Evolutionary conservation across 2,888 invertebrate species (phyloP).

Genomic region (Hirtodrosophila duncani): DNA sequence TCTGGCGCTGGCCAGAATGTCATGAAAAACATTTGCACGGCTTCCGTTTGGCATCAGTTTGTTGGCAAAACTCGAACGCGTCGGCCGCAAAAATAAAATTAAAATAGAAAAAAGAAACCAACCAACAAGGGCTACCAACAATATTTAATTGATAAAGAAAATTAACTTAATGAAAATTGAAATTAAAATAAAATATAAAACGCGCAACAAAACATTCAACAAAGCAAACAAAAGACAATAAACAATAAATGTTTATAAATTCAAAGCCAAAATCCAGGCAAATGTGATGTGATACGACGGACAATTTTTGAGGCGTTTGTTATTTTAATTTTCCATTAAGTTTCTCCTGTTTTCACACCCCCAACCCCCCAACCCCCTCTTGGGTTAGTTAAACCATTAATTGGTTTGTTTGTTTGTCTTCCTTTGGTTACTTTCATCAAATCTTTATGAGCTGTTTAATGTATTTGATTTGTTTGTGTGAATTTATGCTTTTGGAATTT

Average conservation of each 20-base stretch:
- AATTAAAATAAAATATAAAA: slow-evolving; percentile 7
- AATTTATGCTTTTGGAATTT: slow-evolving; percentile 41
- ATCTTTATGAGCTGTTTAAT: slow-evolving; percentile 51
- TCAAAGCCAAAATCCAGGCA: slow-evolving; percentile 12
- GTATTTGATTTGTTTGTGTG: slow-evolving; percentile 19
- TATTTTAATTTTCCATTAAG: slow-evolving; percentile 52
- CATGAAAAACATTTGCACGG: slow-evolving; percentile 66
- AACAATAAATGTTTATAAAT: slow-evolving; percentile 31
- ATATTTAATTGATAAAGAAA: background rate
- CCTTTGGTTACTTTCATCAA: slow-evolving; percentile 11
- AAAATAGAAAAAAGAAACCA: slow-evolving; percentile 1
- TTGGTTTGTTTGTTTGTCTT: slow-evolving; percentile 17
- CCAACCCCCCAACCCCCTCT: background rate
- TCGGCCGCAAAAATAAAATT: slow-evolving; percentile 58
- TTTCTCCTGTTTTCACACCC: slow-evolving; percentile 13
- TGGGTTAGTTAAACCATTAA: slow-evolving; percentile 11
- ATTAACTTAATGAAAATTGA: slow-evolving; percentile 1
- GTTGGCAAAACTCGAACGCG: slow-evolving; percentile 73
- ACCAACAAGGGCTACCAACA: too few species aligned
- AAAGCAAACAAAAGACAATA: slow-evolving; percentile 3
- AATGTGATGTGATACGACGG: slow-evolving; percentile 60
- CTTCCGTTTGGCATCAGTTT: slow-evolving; percentile 73
- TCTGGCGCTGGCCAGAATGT: slow-evolving; percentile 41
- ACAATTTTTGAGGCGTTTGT: slow-evolving; percentile 47
- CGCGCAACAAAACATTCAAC: slow-evolving; percentile 24